Base-by-base conservation (phyloP, 2,888 invertebrate genomes). In the Chironomus tentans region DNA sequence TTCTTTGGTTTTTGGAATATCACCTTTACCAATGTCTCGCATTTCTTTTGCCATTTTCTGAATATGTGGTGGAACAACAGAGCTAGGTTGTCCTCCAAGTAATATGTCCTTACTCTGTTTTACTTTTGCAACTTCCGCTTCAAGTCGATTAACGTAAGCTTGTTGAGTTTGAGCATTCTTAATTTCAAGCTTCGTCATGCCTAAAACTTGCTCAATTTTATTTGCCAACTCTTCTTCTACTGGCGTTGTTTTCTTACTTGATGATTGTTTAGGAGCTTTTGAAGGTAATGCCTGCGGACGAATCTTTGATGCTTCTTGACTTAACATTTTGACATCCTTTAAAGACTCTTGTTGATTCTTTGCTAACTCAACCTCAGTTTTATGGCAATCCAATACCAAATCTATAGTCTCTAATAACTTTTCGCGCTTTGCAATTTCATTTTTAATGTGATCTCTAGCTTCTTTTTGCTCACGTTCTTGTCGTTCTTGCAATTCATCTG, bases 201-300 rank as follows among this genome's bases (percentile, higher is more conserved):
- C 75, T 48, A 75, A 47, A 75, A 75, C 75, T 68, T 68, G 68
- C 15, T 75, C 75, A 13, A 75, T 75, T 50, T 68, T 75, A 68
- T 75, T 62, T 3, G 48, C 68, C 15, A 75, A 47, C 24, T 68
- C 46, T 15, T 75, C 68, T 46, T 61, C 56, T 12, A 13, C 62
- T 18, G 73, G 62, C 15, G 18, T 12, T 13, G 22, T 0, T 38
- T 62, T 28, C 10, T 38, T 38, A 38, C 10, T 38, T 18, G n/a
- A 28, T 18, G n/a, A 28, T 24, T 65, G 65, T 2, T 65, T 56
- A 18, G 18, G 6, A 21, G 2, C 6, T 4, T 24, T 28, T n/a
- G 10, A 38, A 38, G 38, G 1, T 38, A 10, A 10, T 69, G 28
- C 2, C 15, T 15, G n/a, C 6, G 68, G 10, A 10, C 7, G 38